These are phyloP conservation scores for Cataglyphis hispanica DNA, from an alignment of 1,140 invertebrate genomes.

Conservation along the genomic window DNA sequence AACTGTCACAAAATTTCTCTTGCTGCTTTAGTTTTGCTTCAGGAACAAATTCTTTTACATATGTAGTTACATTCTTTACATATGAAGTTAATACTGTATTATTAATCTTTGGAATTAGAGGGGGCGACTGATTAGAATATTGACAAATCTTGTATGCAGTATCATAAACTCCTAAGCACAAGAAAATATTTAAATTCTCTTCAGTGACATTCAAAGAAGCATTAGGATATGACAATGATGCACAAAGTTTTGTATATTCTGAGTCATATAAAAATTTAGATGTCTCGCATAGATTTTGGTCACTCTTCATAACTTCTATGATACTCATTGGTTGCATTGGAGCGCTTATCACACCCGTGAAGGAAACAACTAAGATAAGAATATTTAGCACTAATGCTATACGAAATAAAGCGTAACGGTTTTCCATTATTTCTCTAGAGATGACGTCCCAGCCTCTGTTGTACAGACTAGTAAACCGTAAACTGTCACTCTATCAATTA, in stretches of 20 bases:
- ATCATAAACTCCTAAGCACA: slow-evolving; percentile 71
- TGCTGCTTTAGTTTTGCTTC: neutral
- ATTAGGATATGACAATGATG: slow-evolving; percentile 25
- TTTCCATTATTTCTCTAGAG: slow-evolving; percentile 55
- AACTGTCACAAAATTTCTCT: slow-evolving; percentile 20
- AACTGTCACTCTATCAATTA: slow-evolving; percentile 12
- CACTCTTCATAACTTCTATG: slow-evolving; percentile 52
- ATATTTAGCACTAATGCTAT: neutral
- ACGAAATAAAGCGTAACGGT: neutral
- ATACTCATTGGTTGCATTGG: neutral
- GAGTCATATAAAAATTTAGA: slow-evolving; percentile 51
- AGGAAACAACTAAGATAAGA: slow-evolving; percentile 52
- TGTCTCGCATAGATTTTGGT: neutral
- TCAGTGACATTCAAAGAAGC: neutral
- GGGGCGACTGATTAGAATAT: neutral
- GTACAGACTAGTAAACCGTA: neutral
- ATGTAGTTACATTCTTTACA: neutral
- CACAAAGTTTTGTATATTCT: slow-evolving; percentile 34
- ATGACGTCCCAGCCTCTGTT: slow-evolving; percentile 1
- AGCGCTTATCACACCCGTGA: slow-evolving; percentile 22
- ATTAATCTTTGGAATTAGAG: neutral
- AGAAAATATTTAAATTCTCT: neutral
- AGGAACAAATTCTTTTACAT: slow-evolving; percentile 23
- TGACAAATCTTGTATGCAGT: slow-evolving; percentile 59
- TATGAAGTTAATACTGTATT: neutral